Conservation (phyloP, 2,888 invertebrate species). For the Oscheius sp. region DNA sequence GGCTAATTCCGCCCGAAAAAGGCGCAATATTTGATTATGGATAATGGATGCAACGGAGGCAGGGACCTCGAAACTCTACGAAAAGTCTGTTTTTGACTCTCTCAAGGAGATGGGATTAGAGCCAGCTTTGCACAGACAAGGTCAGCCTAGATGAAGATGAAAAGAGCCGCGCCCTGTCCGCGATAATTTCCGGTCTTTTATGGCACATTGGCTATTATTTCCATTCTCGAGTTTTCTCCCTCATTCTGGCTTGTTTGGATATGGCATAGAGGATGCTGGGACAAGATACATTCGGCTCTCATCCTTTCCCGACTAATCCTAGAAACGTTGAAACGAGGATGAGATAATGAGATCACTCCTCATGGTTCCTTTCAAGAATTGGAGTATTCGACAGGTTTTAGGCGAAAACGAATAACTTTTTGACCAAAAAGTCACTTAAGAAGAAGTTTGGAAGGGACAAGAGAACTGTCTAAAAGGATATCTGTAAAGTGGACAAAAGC, state of each 20-base stretch:
- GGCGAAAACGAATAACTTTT: no score
- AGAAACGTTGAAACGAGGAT: no score
- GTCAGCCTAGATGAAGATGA: constrained; percentile 18
- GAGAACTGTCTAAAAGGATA: no score
- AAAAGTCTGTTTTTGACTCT: neutral
- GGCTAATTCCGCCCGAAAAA: constrained; percentile 32
- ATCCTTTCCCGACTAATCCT: no score
- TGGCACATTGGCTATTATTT: constrained; percentile 23
- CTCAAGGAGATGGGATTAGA: constrained; percentile 13
- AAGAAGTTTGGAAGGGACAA: no score
- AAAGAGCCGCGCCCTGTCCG: constrained; percentile 31
- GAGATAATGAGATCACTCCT: no score
- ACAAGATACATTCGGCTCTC: no score
- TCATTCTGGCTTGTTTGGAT: neutral
- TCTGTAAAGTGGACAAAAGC: no score
- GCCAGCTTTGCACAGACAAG: neutral
- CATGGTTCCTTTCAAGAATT: no score
- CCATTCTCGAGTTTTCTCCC: constrained; percentile 3
- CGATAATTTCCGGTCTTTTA: constrained; percentile 23
- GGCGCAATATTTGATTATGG: constrained; percentile 34
- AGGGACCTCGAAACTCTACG: neutral
- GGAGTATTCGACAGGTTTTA: no score
- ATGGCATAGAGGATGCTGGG: constrained; percentile 21
- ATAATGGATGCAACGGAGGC: constrained; percentile 26
- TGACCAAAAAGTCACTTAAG: no score